Conservation (phyloP, 2,797 vertebrate species). For the Hozukius guyotensis region DNA sequence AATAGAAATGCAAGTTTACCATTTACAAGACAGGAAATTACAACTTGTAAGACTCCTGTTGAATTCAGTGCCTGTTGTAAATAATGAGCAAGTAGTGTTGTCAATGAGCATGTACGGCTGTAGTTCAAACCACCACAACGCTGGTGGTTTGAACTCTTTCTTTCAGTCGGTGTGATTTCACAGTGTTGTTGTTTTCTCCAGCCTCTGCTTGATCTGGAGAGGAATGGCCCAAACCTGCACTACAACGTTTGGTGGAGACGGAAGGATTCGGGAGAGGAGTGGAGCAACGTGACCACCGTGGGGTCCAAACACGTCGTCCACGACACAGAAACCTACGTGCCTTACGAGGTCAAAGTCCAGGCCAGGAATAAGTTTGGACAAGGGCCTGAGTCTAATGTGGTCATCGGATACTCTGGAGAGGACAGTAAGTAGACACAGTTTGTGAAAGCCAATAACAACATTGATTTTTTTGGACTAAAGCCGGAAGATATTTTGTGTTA, state of each 20-base stretch:
- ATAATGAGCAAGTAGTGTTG: no score
- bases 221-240: constrained; percentile 90
- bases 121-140: no score
- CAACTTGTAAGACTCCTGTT: neutral
- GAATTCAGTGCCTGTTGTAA: neutral
- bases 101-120: no score
- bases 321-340: constrained; percentile 89
- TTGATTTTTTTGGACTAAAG: neutral
- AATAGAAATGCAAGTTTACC: no score
- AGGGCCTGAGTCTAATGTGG: constrained; percentile 87
- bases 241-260: constrained; percentile 91
- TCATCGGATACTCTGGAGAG: constrained; percentile 93
- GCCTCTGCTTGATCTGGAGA: constrained; percentile 86
- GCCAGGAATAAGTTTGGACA: constrained; percentile 91
- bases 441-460: neutral
- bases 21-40: neutral
- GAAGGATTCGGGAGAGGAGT: constrained; percentile 85
- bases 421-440: constrained; percentile 87
- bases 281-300: constrained; percentile 87
- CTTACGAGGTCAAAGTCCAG: constrained; percentile 95
- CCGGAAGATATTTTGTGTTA: neutral
- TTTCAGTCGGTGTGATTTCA: neutral
- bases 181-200: constrained; percentile 29
- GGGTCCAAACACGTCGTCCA: constrained; percentile 83
- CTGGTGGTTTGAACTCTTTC: neutral